These are phyloP conservation scores for Caenorhabditis sp. DNA, from an alignment of 2,888 invertebrate genomes.

Conservation along the genomic window DNA sequence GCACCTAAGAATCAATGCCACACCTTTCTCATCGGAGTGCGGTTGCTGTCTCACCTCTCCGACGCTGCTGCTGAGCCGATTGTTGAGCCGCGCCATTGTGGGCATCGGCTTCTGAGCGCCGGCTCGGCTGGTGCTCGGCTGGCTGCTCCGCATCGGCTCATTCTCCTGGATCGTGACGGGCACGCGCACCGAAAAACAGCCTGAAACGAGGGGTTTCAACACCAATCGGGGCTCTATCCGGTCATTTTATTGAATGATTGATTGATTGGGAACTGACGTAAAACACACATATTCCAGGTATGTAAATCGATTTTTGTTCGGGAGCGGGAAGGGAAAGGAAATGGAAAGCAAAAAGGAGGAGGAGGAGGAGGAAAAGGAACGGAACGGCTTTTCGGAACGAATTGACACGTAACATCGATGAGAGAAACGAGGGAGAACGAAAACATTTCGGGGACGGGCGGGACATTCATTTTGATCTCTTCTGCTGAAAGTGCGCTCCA, in stretches of 20 bases:
- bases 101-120: conserved; percentile 12
- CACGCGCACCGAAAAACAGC: conserved; percentile 43
- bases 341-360: conserved; percentile 2
- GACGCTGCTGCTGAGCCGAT: conserved; percentile 66
- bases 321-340: not conserved
- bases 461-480: too few species aligned
- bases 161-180: conserved; percentile 27
- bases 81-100: too few species aligned
- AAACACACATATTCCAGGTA: not conserved
- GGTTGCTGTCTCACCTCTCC: conserved; percentile 67
- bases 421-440: conserved; percentile 18
- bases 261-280: not conserved
- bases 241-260: conserved; percentile 3
- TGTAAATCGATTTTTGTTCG: not conserved
- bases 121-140: conserved; percentile 27
- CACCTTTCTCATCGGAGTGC: too few species aligned
- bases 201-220: conserved; percentile 24
- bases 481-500: conserved; percentile 7
- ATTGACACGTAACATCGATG: conserved; percentile 51
- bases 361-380: not conserved
- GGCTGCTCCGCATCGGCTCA: conserved; percentile 23
- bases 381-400: not conserved
- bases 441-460: too few species aligned
- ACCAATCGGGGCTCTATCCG: conserved; percentile 9
- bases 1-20: conserved; percentile 55